Base-by-base conservation (phyloP, 2,888 invertebrate genomes). In the Cloeon dipterum region DNA sequence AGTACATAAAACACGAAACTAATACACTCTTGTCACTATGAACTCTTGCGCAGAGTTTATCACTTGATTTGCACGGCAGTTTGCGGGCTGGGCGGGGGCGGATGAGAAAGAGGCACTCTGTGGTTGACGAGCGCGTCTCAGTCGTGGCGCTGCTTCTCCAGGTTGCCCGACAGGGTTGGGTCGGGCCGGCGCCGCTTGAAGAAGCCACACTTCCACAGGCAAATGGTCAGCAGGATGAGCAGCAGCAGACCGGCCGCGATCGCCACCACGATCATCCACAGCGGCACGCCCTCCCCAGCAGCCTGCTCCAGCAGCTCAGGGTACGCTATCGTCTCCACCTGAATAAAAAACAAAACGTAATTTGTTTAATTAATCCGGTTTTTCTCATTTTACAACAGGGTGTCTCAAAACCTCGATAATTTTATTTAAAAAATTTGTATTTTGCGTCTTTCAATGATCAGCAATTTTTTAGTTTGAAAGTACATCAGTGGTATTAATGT, bases 201-300 rank as follows among this genome's bases (percentile, higher is more conserved):
- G 68, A 88, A 88, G 36, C 86, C 86, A 37, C 83, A 71, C 61
- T 79, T 86, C 74, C 85, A 86, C 40, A 93, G 61, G 17, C 76
- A 66, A 35, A 79, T 64, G 32, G 81, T 78, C 36, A 93, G 63
- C 3, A 86, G 53, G 25, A 85, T 68, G 23, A 94, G 62, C 16
- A 94, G 62, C 44, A 91, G 51, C 23, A 94, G 61, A 8, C 93
- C 93, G 2, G 75, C 76, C 39, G 83, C 63, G 36, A 85, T 72
- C 23, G 91, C 78, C 35, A 85, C 64, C 43, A 63, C 52, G 43
- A 85, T 83, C 43, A 91, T 75, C 83, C 89, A 89, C 45, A 81
- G 62, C 11, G 82, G 78, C 5, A 86, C 70, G n/a, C 63, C 58
- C 42, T 74, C 71, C 17, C 73, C 67, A 18, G 74, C 72, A 46